A percentile compares a stretch with the other conserved stretches of the same genome.
These are phyloP conservation scores for Gastracanthus pulcherrimus DNA, from an alignment of 2,888 invertebrate genomes.

Conservation along the genomic window DNA sequence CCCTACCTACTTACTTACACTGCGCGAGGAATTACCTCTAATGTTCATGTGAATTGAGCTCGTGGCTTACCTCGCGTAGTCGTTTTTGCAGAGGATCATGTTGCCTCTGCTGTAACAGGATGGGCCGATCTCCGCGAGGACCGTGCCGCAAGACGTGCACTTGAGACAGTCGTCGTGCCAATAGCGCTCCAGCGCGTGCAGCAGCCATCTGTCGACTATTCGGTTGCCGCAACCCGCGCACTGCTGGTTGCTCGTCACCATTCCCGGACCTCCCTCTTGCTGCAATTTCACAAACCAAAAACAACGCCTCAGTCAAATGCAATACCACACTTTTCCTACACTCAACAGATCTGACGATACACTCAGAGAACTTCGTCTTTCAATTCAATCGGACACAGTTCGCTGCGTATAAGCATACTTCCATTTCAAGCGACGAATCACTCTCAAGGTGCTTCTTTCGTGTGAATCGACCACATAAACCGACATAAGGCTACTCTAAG, in stretches of 20 bases:
- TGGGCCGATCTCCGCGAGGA: slow-evolving; percentile 93
- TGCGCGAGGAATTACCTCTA: slow-evolving; percentile 56
- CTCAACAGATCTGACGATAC: too few species aligned
- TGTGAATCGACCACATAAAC: too few species aligned
- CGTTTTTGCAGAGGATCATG: slow-evolving; percentile 96
- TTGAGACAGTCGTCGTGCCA: slow-evolving; percentile 98
- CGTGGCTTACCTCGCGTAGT: slow-evolving; percentile 92
- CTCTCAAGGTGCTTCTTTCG: too few species aligned
- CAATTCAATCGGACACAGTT: too few species aligned
- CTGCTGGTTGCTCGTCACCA: slow-evolving; percentile 81
- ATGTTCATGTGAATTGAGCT: slow-evolving; percentile 22
- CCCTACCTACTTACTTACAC: neutral
- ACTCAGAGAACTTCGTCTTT: too few species aligned
- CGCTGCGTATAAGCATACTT: too few species aligned
- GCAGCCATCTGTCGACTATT: slow-evolving; percentile 93
- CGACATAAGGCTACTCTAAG: too few species aligned
- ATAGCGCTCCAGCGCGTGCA: slow-evolving; percentile 95
- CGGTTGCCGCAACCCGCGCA: slow-evolving; percentile 96
- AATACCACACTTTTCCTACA: too few species aligned
- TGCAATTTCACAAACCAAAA: slow-evolving; percentile 64
- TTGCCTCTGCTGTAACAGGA: slow-evolving; percentile 96
- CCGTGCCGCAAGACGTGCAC: slow-evolving; percentile 93
- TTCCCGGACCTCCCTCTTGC: slow-evolving; percentile 75
- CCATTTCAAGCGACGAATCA: too few species aligned
- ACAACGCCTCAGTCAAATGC: slow-evolving; percentile 18